Evolutionary conservation across 1,140 invertebrate genomes (phyloP), one percentile per base, ranked within the genome.

Genomic region (Drusus annulatus): DNA sequence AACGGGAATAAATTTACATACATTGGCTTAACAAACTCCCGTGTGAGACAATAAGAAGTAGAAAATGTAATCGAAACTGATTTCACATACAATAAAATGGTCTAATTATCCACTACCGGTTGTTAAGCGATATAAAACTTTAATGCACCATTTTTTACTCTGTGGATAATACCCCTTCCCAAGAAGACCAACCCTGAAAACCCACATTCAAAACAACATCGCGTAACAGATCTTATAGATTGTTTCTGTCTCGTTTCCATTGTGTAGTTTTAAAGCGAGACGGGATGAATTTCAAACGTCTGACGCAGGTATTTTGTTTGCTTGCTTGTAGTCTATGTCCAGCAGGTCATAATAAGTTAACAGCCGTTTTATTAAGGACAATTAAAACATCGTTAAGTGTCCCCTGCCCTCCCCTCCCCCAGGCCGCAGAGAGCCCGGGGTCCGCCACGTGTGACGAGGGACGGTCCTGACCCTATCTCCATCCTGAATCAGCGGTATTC

Each of bases 381-480:
- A 82, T 82, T 82, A 82, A 82, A 82, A 82, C 58, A 76, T 82
- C 81, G 81, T 82, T 82, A 82, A 76, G 81, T 74, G 68, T 74
- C 78, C n/a, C n/a, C n/a, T n/a, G n/a, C 71, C 68, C 77, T 7
- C 5, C 54, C 36, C 50, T 15, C 8, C 8, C 31, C 6, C 31
- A 4, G 8, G 31, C 5, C 8, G 31, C 8, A 7, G 31, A 0
- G 8, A 19, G n/a, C 16, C 10, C 1, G 17, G 50, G 15, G 63
- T 69, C 31, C 54, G 52, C 31, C 19, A 58, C 19, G 60, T 82
- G 81, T 82, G 81, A 82, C 81, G 63, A 58, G 51, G 63, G 45
- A 45, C 51, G 51, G 16, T 17, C 28, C 15, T 51, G 19, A n/a
- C n/a, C n/a, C 51, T 79, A 73, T 81, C 80, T 21, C 31, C 28